Base-by-base conservation (phyloP, 1,140 invertebrate genomes). In the Eupristina koningsbergeri region DNA sequence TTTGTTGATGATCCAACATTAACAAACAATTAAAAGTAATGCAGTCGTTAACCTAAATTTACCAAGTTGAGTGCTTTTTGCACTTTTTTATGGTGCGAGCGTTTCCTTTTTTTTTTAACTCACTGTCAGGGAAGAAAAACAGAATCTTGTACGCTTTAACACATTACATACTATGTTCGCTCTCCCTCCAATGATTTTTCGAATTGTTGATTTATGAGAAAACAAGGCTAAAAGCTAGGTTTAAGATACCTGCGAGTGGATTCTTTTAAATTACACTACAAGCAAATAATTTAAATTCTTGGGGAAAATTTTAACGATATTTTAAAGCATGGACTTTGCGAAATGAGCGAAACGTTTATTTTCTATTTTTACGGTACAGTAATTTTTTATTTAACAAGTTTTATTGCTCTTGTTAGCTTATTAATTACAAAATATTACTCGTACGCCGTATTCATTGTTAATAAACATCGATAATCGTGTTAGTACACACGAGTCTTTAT, bases 201-300 rank as follows among this genome's bases (percentile, higher is more conserved):
- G 75, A 80, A 74, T 84, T 84, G 67, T 73, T 80, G 76, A 84
- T 79, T 79, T 63, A 71, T 61, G 47, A n/a, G n/a, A 79, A 84
- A 80, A 79, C 75, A 80, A 84, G 81, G 74, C 45, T 69, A 71
- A 83, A 78, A 6, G 11, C 53, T 45, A 82, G 73, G 73, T 34
- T 82, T 76, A 71, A 8, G 39, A 76, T 67, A 67, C 29, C 71
- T 82, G 67, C 13, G 61, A 73, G 36, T 53, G 45, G 39, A 74
- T 74, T 81, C 47, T 74, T 74, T 80, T 39, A 50, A 73, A 53
- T 45, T 63, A 58, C 19, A 39, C 7, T 58, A 31, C 53, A 81
- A 74, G 31, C 36, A 81, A 74, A 74, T 8, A 41, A 34, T 45
- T 80, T 71, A 64, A 50, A 45, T 22, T 74, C 45, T 67, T 34